Percentiles rank a stretch among this genome's conserved stretches.
phyloP scores from a whole-genome alignment of 2,797 vertebrate species.

The Sebastes reedi region DNA sequence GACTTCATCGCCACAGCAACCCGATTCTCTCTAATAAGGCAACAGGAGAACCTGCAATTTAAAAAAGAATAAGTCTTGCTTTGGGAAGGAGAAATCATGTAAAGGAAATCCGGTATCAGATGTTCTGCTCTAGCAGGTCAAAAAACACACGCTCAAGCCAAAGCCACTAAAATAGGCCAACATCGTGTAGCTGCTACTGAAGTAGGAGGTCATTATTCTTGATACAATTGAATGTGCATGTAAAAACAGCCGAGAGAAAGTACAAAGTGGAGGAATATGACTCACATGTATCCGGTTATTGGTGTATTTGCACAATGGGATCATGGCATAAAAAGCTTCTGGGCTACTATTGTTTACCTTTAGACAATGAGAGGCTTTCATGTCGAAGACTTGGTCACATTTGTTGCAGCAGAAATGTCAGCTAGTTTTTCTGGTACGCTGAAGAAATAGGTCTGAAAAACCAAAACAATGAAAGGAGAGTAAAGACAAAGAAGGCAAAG shows the following conservation, averaged over 20 bases:
- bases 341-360: slow-evolving; percentile 58
- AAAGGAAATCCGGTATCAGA: slow-evolving; percentile 71
- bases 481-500: not conserved
- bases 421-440: slow-evolving; percentile 80
- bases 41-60: slow-evolving; percentile 83
- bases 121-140: slow-evolving; percentile 33
- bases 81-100: slow-evolving; percentile 72
- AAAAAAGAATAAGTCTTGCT: slow-evolving; percentile 67
- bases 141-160: not conserved
- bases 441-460: slow-evolving; percentile 90
- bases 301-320: not conserved
- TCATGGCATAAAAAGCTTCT: not conserved
- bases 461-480: not conserved
- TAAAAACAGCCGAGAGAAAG: not conserved
- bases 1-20: slow-evolving; percentile 77
- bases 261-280: not conserved
- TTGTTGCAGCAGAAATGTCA: not conserved
- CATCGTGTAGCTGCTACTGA: not conserved
- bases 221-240: not conserved
- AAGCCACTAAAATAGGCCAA: not conserved
- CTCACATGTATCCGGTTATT: slow-evolving; percentile 4
- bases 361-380: slow-evolving; percentile 56
- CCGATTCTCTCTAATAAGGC: slow-evolving; percentile 79
- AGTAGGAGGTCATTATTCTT: not conserved
- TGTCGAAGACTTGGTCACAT: slow-evolving; percentile 48